Percentiles rank a stretch among this genome's conserved stretches.
Conservation (phyloP, 2,888 invertebrate species). For the Hetaerina titia region DNA sequence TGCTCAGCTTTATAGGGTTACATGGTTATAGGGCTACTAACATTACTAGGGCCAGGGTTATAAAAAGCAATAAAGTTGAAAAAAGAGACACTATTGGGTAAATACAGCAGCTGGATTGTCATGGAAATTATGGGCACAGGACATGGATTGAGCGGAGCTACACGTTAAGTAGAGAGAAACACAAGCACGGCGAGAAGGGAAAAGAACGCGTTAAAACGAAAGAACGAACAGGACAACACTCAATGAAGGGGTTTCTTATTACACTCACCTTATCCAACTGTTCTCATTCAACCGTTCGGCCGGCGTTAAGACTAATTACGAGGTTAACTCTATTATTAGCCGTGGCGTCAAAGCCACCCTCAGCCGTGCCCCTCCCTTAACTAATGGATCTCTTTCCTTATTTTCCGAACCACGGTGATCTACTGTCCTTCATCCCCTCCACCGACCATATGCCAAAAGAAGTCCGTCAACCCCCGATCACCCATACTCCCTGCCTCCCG, state of each 20-base stretch:
- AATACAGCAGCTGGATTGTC: background rate
- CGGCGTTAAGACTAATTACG: conserved; percentile 59
- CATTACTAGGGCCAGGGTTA: too few relatives aligned
- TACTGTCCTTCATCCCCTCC: conserved; percentile 25
- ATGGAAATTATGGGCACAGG: background rate
- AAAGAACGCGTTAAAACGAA: background rate
- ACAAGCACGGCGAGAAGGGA: background rate
- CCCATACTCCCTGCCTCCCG: background rate
- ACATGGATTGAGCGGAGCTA: background rate
- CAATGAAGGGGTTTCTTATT: conserved; percentile 64
- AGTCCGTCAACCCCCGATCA: background rate
- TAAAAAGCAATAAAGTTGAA: too few relatives aligned
- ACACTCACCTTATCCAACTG: conserved; percentile 50
- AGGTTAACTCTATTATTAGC: conserved; percentile 71
- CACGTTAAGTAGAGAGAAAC: background rate
- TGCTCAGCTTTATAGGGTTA: too few relatives aligned
- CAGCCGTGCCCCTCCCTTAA: background rate
- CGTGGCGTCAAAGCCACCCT: conserved; percentile 54
- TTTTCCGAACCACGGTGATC: conserved; percentile 42
- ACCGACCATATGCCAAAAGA: background rate
- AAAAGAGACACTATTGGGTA: background rate
- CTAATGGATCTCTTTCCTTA: conserved; percentile 52
- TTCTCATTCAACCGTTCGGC: conserved; percentile 12
- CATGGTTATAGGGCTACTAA: too few relatives aligned
- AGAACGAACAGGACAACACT: conserved; percentile 44